Base-by-base conservation (phyloP, 2,113 vertebrate species). In the Todiramphus saurophagus region DNA sequence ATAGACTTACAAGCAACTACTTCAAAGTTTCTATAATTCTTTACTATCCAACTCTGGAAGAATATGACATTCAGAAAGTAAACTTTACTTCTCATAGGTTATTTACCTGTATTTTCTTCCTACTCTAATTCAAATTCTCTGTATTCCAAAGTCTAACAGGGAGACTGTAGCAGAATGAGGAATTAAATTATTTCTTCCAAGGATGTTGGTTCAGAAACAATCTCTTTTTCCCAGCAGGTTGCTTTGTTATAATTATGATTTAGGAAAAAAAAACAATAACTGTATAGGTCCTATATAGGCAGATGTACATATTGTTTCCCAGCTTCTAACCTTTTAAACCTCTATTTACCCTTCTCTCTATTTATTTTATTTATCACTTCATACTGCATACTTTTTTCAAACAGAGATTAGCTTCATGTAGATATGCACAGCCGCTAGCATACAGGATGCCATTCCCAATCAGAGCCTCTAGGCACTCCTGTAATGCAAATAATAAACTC, bases 401-500 rank as follows among this genome's bases (percentile, higher is more conserved):
- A 67, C 20, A 85, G 27, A 78, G 53, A 83, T 89, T 59, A 67
- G 3, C 27, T 72, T 88, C 50, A 55, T 27, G 35, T 16, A 35
- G 85, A 24, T 75, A 39, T 16, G 13, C 46, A 90, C 50, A 87
- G 70, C 66, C 2, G 0, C 25, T 44, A 84, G 73, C 81, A 46
- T 6, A 62, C 75, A 89, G 93, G 64, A 75, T 81, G 48, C 41
- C 46, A 35, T 64, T 82, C 62, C 60, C 56, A 72, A 30, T 68
- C 58, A 83, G 56, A 91, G 28, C 58, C 69, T 82, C n/a, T 5
- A 50, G 64, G 46, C 73, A 23, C 35, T 94, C 51, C 68, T 81
- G 76, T 74, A 88, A 70, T 14, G 89, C n/a, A 86, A 87, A 92
- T 86, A 89, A 91, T 79, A 79, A 78, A 89, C 24, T 48, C 74